A percentile compares a stretch with the other conserved stretches of the same genome.
These are phyloP conservation scores for Myxocyprinus asiaticus DNA, from an alignment of 2,113 vertebrate species.

Conservation along the genomic window DNA sequence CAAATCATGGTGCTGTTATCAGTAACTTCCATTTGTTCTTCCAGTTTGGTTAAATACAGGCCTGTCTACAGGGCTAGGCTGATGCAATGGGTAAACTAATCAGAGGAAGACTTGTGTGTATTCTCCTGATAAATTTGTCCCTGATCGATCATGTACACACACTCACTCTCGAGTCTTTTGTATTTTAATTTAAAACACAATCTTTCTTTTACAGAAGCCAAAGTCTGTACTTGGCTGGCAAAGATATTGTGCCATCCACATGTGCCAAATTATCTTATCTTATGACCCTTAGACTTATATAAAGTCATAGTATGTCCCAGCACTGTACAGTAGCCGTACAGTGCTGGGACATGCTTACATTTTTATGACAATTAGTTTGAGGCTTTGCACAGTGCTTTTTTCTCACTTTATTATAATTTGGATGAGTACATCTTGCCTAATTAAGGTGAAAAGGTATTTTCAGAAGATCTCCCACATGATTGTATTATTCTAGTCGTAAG, in stretches of 20 bases:
- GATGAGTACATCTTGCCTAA: too few relatives aligned
- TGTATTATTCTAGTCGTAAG: background rate
- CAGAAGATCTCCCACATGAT: background rate
- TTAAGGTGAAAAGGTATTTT: background rate
- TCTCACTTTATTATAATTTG: background rate
- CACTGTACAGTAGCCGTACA: background rate
- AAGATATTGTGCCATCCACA: background rate
- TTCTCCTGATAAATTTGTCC: background rate
- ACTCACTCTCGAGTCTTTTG: background rate
- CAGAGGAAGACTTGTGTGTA: background rate
- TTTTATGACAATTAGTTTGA: constrained; percentile 14
- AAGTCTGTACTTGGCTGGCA: constrained; percentile 58
- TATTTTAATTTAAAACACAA: background rate
- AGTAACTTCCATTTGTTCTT: background rate
- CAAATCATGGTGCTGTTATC: background rate
- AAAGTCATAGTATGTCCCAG: background rate
- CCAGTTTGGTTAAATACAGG: background rate
- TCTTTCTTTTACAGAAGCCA: constrained; percentile 43
- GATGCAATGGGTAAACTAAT: background rate
- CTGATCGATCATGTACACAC: background rate
- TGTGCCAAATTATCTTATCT: constrained; percentile 58
- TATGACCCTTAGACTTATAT: constrained; percentile 66
- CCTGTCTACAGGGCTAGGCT: background rate
- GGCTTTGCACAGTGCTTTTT: background rate
- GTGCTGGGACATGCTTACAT: background rate